Conservation (phyloP, 2,888 invertebrate species). For the Antheraea yamamai region DNA sequence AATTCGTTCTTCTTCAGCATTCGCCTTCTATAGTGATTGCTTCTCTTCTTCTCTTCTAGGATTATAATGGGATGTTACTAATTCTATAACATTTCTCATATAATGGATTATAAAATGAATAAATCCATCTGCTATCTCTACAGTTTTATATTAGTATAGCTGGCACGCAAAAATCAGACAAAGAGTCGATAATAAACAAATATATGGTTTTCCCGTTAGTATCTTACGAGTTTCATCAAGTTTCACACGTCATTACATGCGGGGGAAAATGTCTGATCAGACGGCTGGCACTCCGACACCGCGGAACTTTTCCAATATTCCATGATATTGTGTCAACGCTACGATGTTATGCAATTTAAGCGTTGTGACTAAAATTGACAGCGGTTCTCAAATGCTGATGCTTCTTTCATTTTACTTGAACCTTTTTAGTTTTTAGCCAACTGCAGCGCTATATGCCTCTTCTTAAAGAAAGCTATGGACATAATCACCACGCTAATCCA, state of each 20-base stretch:
- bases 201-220: background rate
- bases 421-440: background rate
- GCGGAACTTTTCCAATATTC: slow-evolving; percentile 15
- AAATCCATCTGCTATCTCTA: too few relatives aligned
- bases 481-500: too few relatives aligned
- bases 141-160: too few relatives aligned
- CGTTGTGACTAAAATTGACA: background rate
- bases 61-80: too few relatives aligned
- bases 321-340: background rate
- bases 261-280: background rate
- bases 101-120: too few relatives aligned
- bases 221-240: background rate
- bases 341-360: background rate
- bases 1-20: too few relatives aligned
- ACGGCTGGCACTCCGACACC: background rate
- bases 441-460: too few relatives aligned
- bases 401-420: too few relatives aligned
- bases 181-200: background rate
- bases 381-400: background rate
- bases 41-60: too few relatives aligned
- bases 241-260: background rate
- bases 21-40: too few relatives aligned
- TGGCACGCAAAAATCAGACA: background rate
- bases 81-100: too few relatives aligned
- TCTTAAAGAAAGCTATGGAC: too few relatives aligned